Percentiles rank a stretch among this genome's conserved stretches.
Evolutionary conservation across 2,113 vertebrate species (phyloP).

Genomic region (Scortum barcoo): DNA sequence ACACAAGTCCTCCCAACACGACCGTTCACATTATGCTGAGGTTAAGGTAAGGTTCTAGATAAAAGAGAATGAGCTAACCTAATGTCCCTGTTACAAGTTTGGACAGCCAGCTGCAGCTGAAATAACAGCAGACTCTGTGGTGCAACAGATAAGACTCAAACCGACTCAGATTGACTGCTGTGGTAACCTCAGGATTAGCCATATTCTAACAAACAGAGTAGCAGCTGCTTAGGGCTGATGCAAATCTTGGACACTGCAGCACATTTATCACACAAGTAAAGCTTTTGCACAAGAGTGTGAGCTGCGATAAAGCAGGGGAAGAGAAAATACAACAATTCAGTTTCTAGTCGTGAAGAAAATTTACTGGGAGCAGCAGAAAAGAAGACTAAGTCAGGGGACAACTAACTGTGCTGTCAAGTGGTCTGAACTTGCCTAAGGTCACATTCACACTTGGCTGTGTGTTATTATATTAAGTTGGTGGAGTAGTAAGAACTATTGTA

Average conservation of each 20-base stretch:
- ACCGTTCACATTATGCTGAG: not conserved
- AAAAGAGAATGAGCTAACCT: constrained; percentile 7
- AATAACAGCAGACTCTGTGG: constrained; percentile 39
- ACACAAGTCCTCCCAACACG: not conserved
- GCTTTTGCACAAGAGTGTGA: not conserved
- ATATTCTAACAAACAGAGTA: constrained; percentile 10
- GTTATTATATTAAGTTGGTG: no score
- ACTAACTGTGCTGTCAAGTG: not conserved
- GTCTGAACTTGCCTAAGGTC: not conserved
- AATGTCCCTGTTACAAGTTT: constrained; percentile 11
- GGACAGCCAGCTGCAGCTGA: constrained; percentile 38
- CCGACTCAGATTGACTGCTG: constrained; percentile 38
- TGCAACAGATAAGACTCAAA: constrained; percentile 40
- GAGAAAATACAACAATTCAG: not conserved
- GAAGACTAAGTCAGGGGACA: not conserved
- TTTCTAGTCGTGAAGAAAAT: not conserved
- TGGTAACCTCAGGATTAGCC: constrained; percentile 44
- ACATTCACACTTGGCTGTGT: not conserved
- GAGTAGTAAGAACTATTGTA: no score
- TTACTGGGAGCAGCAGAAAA: not conserved
- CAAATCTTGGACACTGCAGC: constrained; percentile 30
- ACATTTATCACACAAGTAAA: constrained; percentile 21
- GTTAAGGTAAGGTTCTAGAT: not conserved
- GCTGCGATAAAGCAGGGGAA: not conserved
- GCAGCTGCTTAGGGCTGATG: constrained; percentile 15